Base-by-base conservation (phyloP, 2,888 invertebrate genomes). In the Rhingia campestris region DNA sequence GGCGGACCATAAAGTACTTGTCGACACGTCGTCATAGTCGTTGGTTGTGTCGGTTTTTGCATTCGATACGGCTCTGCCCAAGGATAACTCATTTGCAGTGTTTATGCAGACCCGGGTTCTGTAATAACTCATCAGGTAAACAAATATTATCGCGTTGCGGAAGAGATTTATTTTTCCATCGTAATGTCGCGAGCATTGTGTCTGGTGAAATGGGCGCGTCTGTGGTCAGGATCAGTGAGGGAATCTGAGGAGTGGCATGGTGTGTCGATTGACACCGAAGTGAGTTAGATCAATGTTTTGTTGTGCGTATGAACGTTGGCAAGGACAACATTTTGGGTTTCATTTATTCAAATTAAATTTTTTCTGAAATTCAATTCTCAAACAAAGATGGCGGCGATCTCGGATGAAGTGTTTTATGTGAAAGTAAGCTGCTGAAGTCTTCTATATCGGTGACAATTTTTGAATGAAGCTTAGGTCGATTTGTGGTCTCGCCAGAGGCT, bases 51-150 rank as follows among this genome's bases (percentile, higher is more conserved):
- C 22, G 22, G 22, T 54, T 63, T 63, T 53, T 47, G 37, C 35
- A 58, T 64, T 43, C 61, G 56, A 10, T 10, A 39, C 39, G 43
- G 14, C 53, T 51, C 63, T 3, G 4, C 77, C 9, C 9, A 14
- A 66, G 53, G 80, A 56, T 63, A 61, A 69, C 67, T 75, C 45
- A 63, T 64, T 75, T 75, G 64, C 53, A 58, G 53, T 69, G 63
- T 69, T 63, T 61, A 63, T 61, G 56, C 63, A 74, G 43, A 9
- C 51, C 63, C 37, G 49, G 67, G 22, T 2, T 58, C n/a, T 63
- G 43, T 56, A 67, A 74, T 76, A 76, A 69, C 59, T 67, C 75
- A 64, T 58, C 59, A 61, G 61, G 39, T 49, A 61, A 61, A 61
- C 45, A 69, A 69, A 61, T 53, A 61, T 67, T 61, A 76, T 76